Evolutionary conservation across 2,888 invertebrate genomes (phyloP), one percentile per base, ranked within the genome.

Genomic region (Stenolophus ochropezus): DNA sequence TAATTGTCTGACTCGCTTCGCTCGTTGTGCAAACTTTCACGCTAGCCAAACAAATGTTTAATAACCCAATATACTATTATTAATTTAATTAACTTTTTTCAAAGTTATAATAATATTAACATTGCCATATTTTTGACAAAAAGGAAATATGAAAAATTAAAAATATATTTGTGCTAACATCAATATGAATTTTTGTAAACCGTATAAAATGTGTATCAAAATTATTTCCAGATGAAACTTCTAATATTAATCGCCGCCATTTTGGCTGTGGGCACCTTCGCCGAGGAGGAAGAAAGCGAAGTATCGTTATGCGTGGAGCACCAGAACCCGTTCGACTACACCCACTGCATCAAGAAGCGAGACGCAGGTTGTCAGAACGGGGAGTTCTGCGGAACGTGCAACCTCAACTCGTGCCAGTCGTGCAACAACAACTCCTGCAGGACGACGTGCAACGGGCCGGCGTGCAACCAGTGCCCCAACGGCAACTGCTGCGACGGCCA

Each of bases 401-500:
- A 61, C 2, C 2, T 4, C 1, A 77, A 77, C 20, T 61, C 77
- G n/a, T 79, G 83, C 47, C 80, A 51, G 16, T 33, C 25, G 5
- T 83, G 83, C 47, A 23, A 33, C n/a, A 79, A 51, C 20, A 53
- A 51, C 14, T 65, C 11, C 14, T 83, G 83, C 56, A 51, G 23
- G 23, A 47, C 58, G 23, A 47, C 82, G 0, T 83, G 83, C 42
- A 80, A 81, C 51, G 83, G 83, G 4, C 65, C 76, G 69, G 49
- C 25, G 1, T 83, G 83, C n/a, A 82, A 82, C 6, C 47, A 53
- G 4, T 83, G 83, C 33, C 83, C 82, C 1, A 74, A 21, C 21
- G 83, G 82, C 8, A 73, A 74, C 53, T 83, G 83, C 51, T 83
- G 83, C 42, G 33, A 82, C 69, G 82, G 83, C n/a, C 71, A 61